Evolutionary conservation across 1,140 invertebrate species (phyloP), one percentile per base, ranked within the genome.

Genomic region (Drosophila kanapiae): DNA sequence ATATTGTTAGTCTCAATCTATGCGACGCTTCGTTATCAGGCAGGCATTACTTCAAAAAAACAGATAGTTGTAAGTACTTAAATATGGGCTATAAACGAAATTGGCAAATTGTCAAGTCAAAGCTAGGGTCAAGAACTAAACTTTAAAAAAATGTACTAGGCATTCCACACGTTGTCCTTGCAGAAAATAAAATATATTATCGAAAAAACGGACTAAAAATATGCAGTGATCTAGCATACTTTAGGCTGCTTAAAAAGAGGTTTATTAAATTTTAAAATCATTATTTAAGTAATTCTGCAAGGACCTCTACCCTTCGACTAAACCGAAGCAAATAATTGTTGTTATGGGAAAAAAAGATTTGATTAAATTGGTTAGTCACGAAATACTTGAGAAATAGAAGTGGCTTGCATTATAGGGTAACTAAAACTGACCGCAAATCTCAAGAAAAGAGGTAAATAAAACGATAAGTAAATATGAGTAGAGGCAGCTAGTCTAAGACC

Each of bases 401-500:
- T 57, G 49, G 59, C 49, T 76, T 75, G 67, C 69, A 65, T 49
- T 58, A 65, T 18, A 57, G 14, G 38, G 35, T 49, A 75, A 75
- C 45, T 43, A 51, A 79, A 79, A 61, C 51, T 64, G 62, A 65
- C 48, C 16, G 51, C 65, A 70, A 72, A 83, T 88, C 54, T 77
- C n/a, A 58, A 37, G 16, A 29, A 53, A 60, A 57, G 16, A 68
- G 27, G 27, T 37, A 69, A 61, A 83, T 60, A 42, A 78, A 58
- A 59, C 23, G 8, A 62, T 33, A 61, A 75, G 35, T 31, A 43
- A 57, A 68, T 47, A 62, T 60, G 53, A 75, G 38, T 60, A 64
- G 42, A 65, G 75, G 65, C 38, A 53, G 56, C 69, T 81, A 90
- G 63, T 78, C 80, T 78, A 90, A 81, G 77, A 72, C 85, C 80